phyloP scores from a whole-genome alignment of 2,888 invertebrate genomes.

The Pammene aurita region DNA sequence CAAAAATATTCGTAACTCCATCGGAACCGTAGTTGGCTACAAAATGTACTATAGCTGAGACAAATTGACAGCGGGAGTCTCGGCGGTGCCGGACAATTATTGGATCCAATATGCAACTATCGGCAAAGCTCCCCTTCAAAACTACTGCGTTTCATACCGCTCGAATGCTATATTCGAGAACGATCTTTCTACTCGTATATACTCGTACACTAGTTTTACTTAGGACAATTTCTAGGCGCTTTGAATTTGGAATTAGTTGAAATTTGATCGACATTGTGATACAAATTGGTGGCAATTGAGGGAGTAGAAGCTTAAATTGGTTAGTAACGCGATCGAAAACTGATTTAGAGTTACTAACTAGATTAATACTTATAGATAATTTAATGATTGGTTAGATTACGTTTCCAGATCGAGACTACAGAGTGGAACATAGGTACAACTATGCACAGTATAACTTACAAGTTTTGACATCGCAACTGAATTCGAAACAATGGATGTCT shows the following conservation, averaged over 20 bases:
- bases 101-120: constrained; percentile 55
- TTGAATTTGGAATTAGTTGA: neutral
- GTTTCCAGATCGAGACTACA: too few species aligned
- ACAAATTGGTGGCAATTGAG: neutral
- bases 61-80: constrained; percentile 61
- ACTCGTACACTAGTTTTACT: neutral
- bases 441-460: too few species aligned
- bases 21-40: constrained; percentile 44
- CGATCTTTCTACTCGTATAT: constrained; percentile 5
- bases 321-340: too few species aligned
- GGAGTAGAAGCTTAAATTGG: too few species aligned
- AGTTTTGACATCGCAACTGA: too few species aligned
- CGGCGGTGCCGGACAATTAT: constrained; percentile 50
- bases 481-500: too few species aligned
- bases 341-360: too few species aligned
- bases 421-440: too few species aligned
- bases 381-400: too few species aligned
- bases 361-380: too few species aligned
- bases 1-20: constrained; percentile 1
- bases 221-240: neutral
- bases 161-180: neutral
- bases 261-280: neutral
- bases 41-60: constrained; percentile 54
- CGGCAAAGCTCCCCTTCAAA: constrained; percentile 25
- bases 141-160: constrained; percentile 10